Conservation (phyloP, 2,888 invertebrate genomes). For the Pasiphila rectangulata region DNA sequence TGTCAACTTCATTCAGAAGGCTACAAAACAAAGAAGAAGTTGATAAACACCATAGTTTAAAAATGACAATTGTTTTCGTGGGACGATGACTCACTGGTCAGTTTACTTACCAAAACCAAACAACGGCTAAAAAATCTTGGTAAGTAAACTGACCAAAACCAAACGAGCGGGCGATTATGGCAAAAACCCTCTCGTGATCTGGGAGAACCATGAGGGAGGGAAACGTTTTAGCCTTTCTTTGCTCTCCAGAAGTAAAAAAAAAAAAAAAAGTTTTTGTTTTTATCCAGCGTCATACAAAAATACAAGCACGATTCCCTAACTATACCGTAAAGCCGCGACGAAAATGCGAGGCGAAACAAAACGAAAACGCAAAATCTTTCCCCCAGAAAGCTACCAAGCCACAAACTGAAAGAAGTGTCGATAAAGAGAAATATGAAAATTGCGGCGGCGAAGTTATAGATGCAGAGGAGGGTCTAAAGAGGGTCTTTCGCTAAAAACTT, state of each 20-base stretch:
- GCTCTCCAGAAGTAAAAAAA: background rate
- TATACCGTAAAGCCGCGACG: background rate
- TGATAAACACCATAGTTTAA: too few species aligned
- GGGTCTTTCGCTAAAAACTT: slow-evolving; percentile 24
- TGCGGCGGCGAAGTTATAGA: slow-evolving; percentile 34
- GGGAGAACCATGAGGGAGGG: too few species aligned
- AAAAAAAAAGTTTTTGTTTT: background rate
- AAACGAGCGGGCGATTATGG: too few species aligned
- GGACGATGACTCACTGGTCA: too few species aligned
- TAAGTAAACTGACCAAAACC: too few species aligned
- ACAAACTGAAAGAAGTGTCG: slow-evolving; percentile 38
- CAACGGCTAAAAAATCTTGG: too few species aligned
- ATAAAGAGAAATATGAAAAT: slow-evolving; percentile 44
- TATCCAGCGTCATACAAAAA: background rate
- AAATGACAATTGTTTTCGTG: too few species aligned
- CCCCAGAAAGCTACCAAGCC: slow-evolving; percentile 23
- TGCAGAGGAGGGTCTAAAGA: slow-evolving; percentile 21
- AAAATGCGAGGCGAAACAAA: slow-evolving; percentile 8
- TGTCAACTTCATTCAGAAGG: too few species aligned
- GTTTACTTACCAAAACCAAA: too few species aligned
- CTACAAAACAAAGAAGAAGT: too few species aligned
- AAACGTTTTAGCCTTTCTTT: too few species aligned
- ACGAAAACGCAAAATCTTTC: slow-evolving; percentile 8
- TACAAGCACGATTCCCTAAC: background rate
- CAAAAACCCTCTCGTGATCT: too few species aligned